phyloP scores from a whole-genome alignment of 2,797 vertebrate species.

The Brachymystax lenok region DNA sequence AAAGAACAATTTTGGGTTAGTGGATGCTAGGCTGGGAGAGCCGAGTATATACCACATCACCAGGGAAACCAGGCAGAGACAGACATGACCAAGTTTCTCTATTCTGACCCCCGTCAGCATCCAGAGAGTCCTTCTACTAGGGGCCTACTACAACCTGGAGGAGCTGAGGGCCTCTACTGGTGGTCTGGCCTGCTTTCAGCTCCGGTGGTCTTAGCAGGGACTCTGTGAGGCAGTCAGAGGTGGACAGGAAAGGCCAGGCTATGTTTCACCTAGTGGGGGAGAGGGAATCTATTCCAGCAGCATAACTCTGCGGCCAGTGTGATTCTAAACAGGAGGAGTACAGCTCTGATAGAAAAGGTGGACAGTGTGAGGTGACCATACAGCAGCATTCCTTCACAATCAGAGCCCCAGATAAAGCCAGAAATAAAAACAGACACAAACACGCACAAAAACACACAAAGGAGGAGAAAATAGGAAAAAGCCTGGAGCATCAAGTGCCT shows the following conservation, averaged over 20 bases:
- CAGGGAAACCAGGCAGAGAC: conserved; percentile 33
- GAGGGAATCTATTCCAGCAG: conserved; percentile 4
- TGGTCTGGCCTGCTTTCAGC: background rate
- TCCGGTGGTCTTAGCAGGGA: background rate
- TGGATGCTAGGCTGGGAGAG: background rate
- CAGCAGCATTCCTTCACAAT: background rate
- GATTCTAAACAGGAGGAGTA: background rate
- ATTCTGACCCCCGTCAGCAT: too few species aligned
- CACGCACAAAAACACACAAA: conserved; percentile 9
- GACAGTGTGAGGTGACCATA: background rate
- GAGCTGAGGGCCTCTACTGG: background rate
- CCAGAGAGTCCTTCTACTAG: too few species aligned
- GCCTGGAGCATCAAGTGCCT: conserved; percentile 19
- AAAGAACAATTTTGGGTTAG: background rate
- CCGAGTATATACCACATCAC: conserved; percentile 40
- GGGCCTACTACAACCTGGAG: too few species aligned
- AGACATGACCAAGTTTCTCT: background rate
- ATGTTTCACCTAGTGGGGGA: background rate
- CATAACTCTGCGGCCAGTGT: background rate
- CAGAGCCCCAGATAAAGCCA: background rate
- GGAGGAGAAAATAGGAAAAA: conserved; percentile 1
- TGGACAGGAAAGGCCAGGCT: background rate
- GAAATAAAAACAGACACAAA: conserved; percentile 5
- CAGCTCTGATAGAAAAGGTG: background rate
- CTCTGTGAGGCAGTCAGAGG: background rate